Evolutionary conservation across 2,113 vertebrate genomes (phyloP).

Genomic region (Gasterosteus nipponicus): DNA sequence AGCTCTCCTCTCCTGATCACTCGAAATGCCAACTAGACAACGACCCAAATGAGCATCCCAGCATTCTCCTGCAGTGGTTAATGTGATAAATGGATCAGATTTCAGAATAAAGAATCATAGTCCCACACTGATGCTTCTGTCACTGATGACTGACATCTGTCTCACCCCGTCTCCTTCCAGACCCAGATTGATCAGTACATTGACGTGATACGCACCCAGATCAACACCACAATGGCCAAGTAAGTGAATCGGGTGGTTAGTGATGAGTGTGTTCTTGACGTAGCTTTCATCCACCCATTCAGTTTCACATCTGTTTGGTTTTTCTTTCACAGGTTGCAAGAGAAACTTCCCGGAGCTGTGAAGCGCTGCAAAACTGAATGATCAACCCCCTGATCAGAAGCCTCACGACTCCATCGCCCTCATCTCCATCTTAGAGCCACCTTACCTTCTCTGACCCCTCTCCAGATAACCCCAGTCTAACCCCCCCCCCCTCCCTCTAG

Average conservation of each 20-base stretch:
- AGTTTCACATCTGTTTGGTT: neutral
- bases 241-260: constrained; percentile 70
- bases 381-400: constrained; percentile 42
- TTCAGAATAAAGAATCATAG: neutral
- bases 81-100: neutral
- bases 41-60: too few species aligned
- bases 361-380: constrained; percentile 91
- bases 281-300: neutral
- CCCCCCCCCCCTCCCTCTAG: constrained; percentile 29
- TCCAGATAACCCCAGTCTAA: constrained; percentile 16
- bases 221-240: constrained; percentile 87
- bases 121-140: neutral
- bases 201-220: constrained; percentile 83
- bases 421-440: constrained; percentile 42
- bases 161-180: constrained; percentile 64
- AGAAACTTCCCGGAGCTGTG: constrained; percentile 86
- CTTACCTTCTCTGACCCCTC: neutral
- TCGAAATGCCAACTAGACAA: too few species aligned
- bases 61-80: neutral
- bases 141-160: neutral
- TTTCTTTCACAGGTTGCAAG: constrained; percentile 83
- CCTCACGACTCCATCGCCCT: constrained; percentile 49
- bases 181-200: constrained; percentile 92
- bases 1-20: neutral
- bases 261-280: too few species aligned